Evolutionary conservation across 2,113 vertebrate genomes (phyloP), one percentile per base, ranked within the genome.

Genomic region (Daboia siamensis): DNA sequence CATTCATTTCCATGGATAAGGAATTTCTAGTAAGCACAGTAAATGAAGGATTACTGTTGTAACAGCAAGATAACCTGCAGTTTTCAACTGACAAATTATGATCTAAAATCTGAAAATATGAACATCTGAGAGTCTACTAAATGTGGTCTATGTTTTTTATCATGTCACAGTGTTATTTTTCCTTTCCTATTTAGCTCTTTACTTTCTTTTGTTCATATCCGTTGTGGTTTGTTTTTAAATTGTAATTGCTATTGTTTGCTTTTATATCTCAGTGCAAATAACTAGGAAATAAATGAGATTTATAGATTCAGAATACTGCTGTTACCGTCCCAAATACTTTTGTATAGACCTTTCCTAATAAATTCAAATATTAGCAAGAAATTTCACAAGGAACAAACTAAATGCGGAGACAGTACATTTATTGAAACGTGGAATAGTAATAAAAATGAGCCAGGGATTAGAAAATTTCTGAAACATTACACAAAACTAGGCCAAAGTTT

Each of bases 351-450:
- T 29, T 59, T 23, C 33, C 17, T 61, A 46, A 13, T 44, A n/a
- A n/a, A 93, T 24, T 54, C 8, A 64, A 29, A 44, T 44, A 39
- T 89, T 51, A 59, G 8, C 55, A 74, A 92, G 48, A n/a, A 23
- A n/a, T 84, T 88, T 33, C 86, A 89, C 39, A 21, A 48, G 54
- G 3, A 89, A 86, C 85, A 89, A 21, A 56, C 56, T 33, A 85
- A 93, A 74, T 86, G 15, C 0, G 23, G 90, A 95, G 94, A 91
- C 90, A 44, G 80, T 48, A 56, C 56, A 0, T 95, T 96, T 95
- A 95, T 91, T 95, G 89, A 91, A 90, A 91, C 48, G 85, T 86
- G 84, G 94, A 84, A 51, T 93, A 91, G 93, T 93, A 56, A 46
- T 93, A 93, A 55, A 55, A 9, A 57, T 90, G 52, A 92, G 90